phyloP scores from a whole-genome alignment of 2,113 vertebrate genomes.

The Pterocles gutturalis region DNA sequence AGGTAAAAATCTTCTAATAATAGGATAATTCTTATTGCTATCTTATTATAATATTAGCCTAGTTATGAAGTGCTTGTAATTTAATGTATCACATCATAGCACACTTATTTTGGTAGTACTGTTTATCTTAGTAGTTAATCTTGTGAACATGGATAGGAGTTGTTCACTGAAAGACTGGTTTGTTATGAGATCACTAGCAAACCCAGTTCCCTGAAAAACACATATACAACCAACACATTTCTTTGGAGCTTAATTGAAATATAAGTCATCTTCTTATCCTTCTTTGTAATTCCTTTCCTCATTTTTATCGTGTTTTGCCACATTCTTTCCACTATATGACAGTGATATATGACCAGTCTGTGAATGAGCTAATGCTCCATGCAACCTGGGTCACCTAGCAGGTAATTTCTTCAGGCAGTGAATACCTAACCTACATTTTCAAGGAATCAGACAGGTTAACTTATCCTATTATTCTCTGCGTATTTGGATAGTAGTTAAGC shows the following conservation, averaged over 20 bases:
- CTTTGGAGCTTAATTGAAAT: not conserved
- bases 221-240: not conserved
- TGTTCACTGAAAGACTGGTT: not conserved
- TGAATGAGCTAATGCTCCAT: not conserved
- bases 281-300: not conserved
- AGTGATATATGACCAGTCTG: not conserved
- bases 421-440: constrained; percentile 29
- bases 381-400: not conserved
- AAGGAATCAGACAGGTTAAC: not conserved
- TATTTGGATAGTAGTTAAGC: not conserved
- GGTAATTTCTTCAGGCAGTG: not conserved
- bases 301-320: not conserved
- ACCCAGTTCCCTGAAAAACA: not conserved
- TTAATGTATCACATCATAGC: not conserved
- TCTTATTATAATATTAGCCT: not conserved
- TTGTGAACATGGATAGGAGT: not conserved
- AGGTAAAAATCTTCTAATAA: not conserved
- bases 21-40: not conserved
- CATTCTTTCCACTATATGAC: constrained; percentile 1
- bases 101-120: not conserved
- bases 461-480: not conserved
- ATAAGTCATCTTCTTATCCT: not conserved
- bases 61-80: not conserved
- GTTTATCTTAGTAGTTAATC: not conserved
- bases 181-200: not conserved